A percentile compares a stretch with the other conserved stretches of the same genome.
These are phyloP conservation scores for Patella vulgata DNA, from an alignment of 1,140 invertebrate species.

Conservation along the genomic window DNA sequence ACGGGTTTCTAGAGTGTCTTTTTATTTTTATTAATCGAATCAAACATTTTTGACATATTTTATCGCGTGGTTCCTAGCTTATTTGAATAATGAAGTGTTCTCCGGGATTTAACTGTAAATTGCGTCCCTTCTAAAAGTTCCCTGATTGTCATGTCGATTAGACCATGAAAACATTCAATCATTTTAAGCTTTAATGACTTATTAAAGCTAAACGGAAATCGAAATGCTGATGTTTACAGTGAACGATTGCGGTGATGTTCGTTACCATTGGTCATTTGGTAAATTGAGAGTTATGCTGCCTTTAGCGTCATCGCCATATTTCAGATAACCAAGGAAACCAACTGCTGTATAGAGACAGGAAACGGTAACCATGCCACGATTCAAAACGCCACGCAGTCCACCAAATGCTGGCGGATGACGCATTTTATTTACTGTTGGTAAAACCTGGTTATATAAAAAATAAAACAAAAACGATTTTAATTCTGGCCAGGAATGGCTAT, in stretches of 20 bases:
- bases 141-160: no score
- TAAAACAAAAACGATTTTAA: not conserved
- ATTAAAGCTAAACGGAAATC: slow-evolving; percentile 73
- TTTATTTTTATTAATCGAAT: no score
- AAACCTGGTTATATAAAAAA: no score
- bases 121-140: no score
- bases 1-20: no score
- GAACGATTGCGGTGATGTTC: not conserved
- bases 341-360: slow-evolving; percentile 82
- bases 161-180: slow-evolving; percentile 83
- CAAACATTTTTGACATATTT: no score
- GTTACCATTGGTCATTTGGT: slow-evolving; percentile 68
- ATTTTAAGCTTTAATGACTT: slow-evolving; percentile 74
- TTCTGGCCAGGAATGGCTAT: no score
- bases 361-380: slow-evolving; percentile 86
- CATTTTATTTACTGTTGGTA: slow-evolving; percentile 95
- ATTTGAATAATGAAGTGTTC: no score
- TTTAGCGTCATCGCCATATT: slow-evolving; percentile 78
- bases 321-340: slow-evolving; percentile 90
- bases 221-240: no score
- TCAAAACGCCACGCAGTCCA: slow-evolving; percentile 86
- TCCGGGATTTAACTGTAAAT: no score
- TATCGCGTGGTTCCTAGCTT: no score
- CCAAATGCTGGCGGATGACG: slow-evolving; percentile 85
- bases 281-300: slow-evolving; percentile 90